phyloP scores from a whole-genome alignment of 2,113 vertebrate genomes.

The Zootoca vivipara region DNA sequence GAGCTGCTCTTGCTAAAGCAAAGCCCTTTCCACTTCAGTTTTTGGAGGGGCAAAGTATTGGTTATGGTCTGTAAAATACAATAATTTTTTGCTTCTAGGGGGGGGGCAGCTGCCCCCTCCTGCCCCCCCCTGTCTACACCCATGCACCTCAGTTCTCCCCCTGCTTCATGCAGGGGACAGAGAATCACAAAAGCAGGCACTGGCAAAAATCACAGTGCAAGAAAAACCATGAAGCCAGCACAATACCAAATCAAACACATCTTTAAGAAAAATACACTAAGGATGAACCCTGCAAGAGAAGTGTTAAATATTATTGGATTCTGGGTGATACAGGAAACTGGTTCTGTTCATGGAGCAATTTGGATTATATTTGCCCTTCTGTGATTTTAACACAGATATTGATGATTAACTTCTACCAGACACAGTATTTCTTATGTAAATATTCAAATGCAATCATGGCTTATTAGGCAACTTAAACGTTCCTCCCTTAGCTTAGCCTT shows the following conservation, averaged over 20 bases:
- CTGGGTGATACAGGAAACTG: not conserved
- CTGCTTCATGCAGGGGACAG: too few species aligned
- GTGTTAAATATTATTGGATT: not conserved
- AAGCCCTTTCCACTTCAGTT: too few species aligned
- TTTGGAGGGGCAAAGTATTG: too few species aligned
- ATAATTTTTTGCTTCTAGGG: too few species aligned
- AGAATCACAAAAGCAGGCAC: too few species aligned
- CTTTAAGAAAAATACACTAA: not conserved
- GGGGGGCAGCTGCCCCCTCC: too few species aligned
- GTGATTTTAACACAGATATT: constrained; percentile 24
- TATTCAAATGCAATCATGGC: not conserved
- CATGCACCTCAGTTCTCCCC: too few species aligned
- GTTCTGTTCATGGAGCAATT: not conserved
- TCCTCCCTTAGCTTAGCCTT: constrained; percentile 7
- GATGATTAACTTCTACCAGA: constrained; percentile 14
- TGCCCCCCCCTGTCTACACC: too few species aligned
- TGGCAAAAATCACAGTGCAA: too few species aligned
- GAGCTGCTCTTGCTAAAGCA: too few species aligned
- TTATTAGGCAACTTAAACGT: constrained; percentile 5
- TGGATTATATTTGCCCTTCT: constrained; percentile 15
- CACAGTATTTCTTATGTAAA: constrained; percentile 1
- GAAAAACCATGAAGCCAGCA: too few species aligned
- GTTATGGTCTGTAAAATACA: too few species aligned
- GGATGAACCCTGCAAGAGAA: not conserved
- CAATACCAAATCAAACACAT: not conserved